Percentiles rank a stretch among this genome's conserved stretches.
phyloP scores from a whole-genome alignment of 2,113 vertebrate species.

The Oncorhynchus kisutch region DNA sequence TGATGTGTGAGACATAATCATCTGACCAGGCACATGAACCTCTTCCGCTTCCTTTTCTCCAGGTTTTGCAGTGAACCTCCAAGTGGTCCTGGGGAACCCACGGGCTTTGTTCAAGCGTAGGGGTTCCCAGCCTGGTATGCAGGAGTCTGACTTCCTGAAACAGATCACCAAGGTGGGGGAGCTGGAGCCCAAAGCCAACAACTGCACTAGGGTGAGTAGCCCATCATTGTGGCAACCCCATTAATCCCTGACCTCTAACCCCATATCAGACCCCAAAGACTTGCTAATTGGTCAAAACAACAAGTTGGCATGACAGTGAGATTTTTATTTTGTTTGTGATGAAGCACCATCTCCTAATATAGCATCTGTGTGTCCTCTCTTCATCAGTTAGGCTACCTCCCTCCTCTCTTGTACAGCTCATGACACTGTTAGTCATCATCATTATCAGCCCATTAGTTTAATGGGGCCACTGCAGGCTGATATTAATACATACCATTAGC shows the following conservation, averaged over 20 bases:
- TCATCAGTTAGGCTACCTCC: slow-evolving; percentile 53
- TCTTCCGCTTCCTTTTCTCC: neutral
- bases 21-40: neutral
- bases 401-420: slow-evolving; percentile 37
- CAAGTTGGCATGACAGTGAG: no score
- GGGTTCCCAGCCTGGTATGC: slow-evolving; percentile 97
- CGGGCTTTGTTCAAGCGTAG: slow-evolving; percentile 92
- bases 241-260: no score
- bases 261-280: no score
- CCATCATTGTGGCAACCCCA: no score
- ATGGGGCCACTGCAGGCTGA: slow-evolving; percentile 58
- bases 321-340: neutral
- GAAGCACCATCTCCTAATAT: neutral
- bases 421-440: slow-evolving; percentile 65
- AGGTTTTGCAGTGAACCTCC: slow-evolving; percentile 97
- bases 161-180: slow-evolving; percentile 95
- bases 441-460: slow-evolving; percentile 77
- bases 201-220: slow-evolving; percentile 91
- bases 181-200: slow-evolving; percentile 92
- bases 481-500: slow-evolving; percentile 72
- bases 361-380: neutral
- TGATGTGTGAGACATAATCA: neutral
- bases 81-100: slow-evolving; percentile 90
- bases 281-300: no score
- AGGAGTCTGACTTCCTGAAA: slow-evolving; percentile 98